Percentiles rank a stretch among this genome's conserved stretches.
phyloP scores from a whole-genome alignment of 1,140 invertebrate species.

The Caenorhabditis elegans region DNA sequence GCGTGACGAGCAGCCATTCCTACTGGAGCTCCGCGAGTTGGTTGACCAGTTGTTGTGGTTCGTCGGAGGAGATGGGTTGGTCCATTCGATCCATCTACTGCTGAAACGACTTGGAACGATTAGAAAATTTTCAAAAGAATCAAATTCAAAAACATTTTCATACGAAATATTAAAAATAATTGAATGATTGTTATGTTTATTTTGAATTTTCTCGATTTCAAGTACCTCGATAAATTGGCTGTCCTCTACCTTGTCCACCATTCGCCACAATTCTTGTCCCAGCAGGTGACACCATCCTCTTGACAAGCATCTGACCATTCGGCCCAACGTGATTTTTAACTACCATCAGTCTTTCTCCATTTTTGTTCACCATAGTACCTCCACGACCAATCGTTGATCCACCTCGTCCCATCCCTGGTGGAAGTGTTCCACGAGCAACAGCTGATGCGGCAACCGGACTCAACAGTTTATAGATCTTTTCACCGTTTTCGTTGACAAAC shows the following conservation, averaged over 20 bases:
- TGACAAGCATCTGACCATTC: background rate
- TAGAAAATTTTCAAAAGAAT: too few species aligned
- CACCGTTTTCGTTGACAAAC: conserved; percentile 18
- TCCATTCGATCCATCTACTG: background rate
- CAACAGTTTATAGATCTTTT: background rate
- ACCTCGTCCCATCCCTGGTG: background rate
- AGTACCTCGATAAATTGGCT: background rate
- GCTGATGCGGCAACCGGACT: background rate
- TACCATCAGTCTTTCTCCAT: conserved; percentile 25
- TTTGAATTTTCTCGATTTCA: too few species aligned
- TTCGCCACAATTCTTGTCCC: too few species aligned
- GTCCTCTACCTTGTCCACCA: background rate
- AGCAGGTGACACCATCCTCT: background rate
- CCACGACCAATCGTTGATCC: background rate
- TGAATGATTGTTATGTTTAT: too few species aligned
- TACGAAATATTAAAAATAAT: too few species aligned
- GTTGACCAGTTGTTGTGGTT: background rate
- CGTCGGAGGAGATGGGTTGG: background rate
- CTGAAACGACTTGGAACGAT: background rate
- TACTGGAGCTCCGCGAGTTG: background rate
- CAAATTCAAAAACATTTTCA: too few species aligned
- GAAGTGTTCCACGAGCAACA: background rate
- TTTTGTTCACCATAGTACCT: background rate
- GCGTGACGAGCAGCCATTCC: background rate
- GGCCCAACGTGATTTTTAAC: background rate